Evolutionary conservation across 2,113 vertebrate species (phyloP).

Genomic region (Xenopus laevis): DNA sequence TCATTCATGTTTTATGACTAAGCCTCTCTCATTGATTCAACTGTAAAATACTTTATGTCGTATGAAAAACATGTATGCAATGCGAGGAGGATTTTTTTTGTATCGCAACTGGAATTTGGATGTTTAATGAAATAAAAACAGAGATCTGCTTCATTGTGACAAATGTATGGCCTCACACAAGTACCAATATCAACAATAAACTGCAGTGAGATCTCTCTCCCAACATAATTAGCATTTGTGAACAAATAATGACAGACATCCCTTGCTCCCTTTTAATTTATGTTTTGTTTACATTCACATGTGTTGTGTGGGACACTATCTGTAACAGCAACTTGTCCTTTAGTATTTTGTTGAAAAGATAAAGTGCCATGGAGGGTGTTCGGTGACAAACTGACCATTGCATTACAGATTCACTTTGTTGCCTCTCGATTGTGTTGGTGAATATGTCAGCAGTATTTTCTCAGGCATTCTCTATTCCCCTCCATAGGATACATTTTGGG

Average conservation of each 20-base stretch:
- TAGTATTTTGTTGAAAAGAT: slow-evolving; percentile 38
- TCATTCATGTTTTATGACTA: slow-evolving; percentile 42
- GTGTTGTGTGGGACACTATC: slow-evolving; percentile 17
- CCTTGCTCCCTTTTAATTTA: slow-evolving; percentile 32
- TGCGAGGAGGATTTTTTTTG: not conserved
- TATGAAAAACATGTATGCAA: slow-evolving; percentile 28
- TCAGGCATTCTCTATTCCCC: not conserved
- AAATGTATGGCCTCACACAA: too few species aligned
- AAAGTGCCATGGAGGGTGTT: slow-evolving; percentile 47
- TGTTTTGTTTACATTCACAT: slow-evolving; percentile 31
- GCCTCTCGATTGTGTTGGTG: slow-evolving; percentile 33
- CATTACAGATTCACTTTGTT: slow-evolving; percentile 57
- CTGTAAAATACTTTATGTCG: slow-evolving; percentile 27
- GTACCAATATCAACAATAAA: too few species aligned
- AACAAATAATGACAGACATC: slow-evolving; percentile 13
- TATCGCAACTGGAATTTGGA: too few species aligned
- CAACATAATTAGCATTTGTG: slow-evolving; percentile 22
- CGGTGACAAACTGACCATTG: slow-evolving; percentile 53
- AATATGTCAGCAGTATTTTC: slow-evolving; percentile 34
- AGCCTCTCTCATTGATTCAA: slow-evolving; percentile 33
- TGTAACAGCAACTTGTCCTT: slow-evolving; percentile 24
- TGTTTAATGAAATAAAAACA: too few species aligned
- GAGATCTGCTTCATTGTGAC: too few species aligned
- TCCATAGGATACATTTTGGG: not conserved
- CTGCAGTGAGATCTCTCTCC: not conserved